Evolutionary conservation across 2,113 vertebrate species (phyloP).

Genomic region (Dipodomys spectabilis): DNA sequence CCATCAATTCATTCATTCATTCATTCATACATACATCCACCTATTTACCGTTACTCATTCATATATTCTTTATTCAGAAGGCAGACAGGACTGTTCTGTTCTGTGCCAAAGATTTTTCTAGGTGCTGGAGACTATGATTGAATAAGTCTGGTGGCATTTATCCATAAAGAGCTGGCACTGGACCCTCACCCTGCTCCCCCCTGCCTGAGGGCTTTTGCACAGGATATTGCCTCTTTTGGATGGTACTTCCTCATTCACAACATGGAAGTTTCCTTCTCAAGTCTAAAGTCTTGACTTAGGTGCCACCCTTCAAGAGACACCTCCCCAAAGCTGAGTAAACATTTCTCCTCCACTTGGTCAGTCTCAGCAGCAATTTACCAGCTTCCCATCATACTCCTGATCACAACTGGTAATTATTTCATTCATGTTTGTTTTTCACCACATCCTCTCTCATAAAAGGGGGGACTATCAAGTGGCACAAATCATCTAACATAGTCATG

Average conservation of each 20-base stretch:
- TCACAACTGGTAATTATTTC: neutral
- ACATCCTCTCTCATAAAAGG: neutral
- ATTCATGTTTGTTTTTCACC: neutral
- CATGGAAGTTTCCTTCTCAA: conserved; percentile 3
- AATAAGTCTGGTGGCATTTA: neutral
- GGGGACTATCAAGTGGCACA: neutral
- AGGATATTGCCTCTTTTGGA: neutral
- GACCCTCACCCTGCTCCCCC: neutral
- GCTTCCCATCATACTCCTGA: neutral
- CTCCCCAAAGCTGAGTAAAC: neutral
- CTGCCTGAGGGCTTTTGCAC: neutral
- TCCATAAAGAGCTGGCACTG: neutral
- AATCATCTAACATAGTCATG: no score
- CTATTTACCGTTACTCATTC: neutral
- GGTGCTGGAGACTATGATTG: neutral
- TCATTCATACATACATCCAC: no score
- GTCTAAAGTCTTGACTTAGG: neutral
- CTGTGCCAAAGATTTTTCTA: neutral
- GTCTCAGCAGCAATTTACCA: neutral
- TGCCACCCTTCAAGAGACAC: neutral
- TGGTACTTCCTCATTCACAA: neutral
- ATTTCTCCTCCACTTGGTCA: no score
- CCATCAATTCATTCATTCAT: neutral
- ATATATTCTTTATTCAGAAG: neutral
- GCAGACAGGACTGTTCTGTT: neutral